Percentiles rank a stretch among this genome's conserved stretches.
Conservation (phyloP, 2,113 vertebrate genomes). For the Phrynosoma platyrhinos region DNA sequence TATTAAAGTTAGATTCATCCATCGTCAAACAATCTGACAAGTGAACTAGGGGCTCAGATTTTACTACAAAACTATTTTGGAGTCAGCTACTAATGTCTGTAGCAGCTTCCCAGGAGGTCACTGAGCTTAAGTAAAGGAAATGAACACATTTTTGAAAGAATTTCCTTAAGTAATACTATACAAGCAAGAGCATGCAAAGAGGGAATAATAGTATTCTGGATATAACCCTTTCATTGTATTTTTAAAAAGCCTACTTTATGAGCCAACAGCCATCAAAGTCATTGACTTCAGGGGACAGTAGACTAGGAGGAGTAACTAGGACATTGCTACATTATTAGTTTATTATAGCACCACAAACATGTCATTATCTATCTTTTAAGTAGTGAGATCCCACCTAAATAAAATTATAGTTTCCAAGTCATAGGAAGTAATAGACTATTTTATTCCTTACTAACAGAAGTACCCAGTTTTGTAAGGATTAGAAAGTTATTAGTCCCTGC, state of each 20-base stretch:
- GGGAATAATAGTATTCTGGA: background rate
- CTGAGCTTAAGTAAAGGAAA: constrained; percentile 37
- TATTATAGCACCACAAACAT: background rate
- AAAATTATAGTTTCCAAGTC: background rate
- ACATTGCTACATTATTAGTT: constrained; percentile 23
- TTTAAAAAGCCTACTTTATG: background rate
- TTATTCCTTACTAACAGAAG: too few relatives aligned
- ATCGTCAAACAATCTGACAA: constrained; percentile 32
- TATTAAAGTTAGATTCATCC: constrained; percentile 49
- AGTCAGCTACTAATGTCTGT: background rate
- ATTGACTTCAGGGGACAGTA: background rate
- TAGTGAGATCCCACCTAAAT: background rate
- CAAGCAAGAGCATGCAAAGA: rapidly evolving
- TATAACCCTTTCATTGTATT: background rate
- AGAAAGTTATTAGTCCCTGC: too few relatives aligned
- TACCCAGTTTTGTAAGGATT: too few relatives aligned
- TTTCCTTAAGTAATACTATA: constrained; percentile 9
- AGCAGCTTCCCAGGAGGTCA: constrained; percentile 22
- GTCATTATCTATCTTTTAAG: background rate
- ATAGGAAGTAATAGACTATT: background rate
- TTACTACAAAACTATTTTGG: constrained; percentile 17
- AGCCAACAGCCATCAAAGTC: background rate
- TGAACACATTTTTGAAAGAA: constrained; percentile 37
- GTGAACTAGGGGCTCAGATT: constrained; percentile 20
- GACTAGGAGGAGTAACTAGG: background rate